Base-by-base conservation (phyloP, 2,113 vertebrate genomes). In the Oncorhynchus kisutch region DNA sequence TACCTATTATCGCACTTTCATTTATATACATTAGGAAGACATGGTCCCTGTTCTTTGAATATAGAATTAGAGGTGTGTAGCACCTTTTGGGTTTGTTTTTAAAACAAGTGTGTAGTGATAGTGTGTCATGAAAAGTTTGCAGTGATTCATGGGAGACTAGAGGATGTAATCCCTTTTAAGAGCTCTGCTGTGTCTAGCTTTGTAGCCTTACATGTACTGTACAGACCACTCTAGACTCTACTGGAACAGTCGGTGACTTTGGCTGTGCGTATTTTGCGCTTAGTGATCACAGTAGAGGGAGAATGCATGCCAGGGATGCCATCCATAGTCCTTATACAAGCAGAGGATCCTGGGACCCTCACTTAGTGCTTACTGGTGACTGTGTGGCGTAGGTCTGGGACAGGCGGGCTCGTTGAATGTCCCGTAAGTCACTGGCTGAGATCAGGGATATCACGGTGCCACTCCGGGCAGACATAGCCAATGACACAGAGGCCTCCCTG, bases 261-360 rank as follows among this genome's bases (percentile, higher is more conserved):
- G 71, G 77, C 75, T 31, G 71, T 80, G 80, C 84, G 57, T 85
- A 82, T 88, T 91, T 76, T 27, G 71, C 67, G 73, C 71, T 49
- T 5, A 78, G 85, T 81, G 90, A 72, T 81, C 51, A 39, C 78
- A 70, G 29, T 5, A 0, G n/a, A 59, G 75, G 66, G 85, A 34
- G 31, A 80, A 4, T 20, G 86, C 91, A 70, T 94, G 89, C 91
- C 80, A 39, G 65, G 68, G 84, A 84, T 95, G 91, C 95, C 94
- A 76, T 73, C 95, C 94, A 76, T 73, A 69, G 71, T 83, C 76
- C 81, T 92, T 84, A 79, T 85, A 91, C 89, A 81, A 92, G 89
- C 85, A 70, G 84, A 62, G 18, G 74, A 81, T 81, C 80, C 85
- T 75, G 0, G 1, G 64, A 85, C 84, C 83, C 88, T 24, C 68